These are phyloP conservation scores for Netelia fuscicornis DNA, from an alignment of 2,888 invertebrate genomes.

Conservation along the genomic window DNA sequence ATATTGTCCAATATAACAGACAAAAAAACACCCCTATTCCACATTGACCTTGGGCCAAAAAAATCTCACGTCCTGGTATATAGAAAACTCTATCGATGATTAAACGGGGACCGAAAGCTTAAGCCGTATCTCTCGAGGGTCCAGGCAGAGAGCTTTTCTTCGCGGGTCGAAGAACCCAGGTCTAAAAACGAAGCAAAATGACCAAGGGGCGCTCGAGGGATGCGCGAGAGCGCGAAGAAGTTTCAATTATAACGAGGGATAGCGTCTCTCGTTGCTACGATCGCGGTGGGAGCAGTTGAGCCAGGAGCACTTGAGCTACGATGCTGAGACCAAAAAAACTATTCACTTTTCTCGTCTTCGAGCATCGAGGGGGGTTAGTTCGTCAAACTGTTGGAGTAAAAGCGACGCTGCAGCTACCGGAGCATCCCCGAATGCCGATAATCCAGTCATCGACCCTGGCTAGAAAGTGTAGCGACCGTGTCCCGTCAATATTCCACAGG, in stretches of 20 bases:
- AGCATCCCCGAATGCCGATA: background rate
- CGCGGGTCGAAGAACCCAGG: background rate
- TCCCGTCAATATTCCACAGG: background rate
- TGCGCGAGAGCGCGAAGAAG: slow-evolving; percentile 28
- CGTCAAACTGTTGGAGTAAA: slow-evolving; percentile 4
- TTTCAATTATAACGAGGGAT: slow-evolving; percentile 60
- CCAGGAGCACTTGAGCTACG: slow-evolving; percentile 1
- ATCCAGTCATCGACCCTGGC: slow-evolving; percentile 13
- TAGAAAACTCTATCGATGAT: slow-evolving; percentile 24
- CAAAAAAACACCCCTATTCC: slow-evolving; percentile 21
- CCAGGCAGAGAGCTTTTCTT: slow-evolving; percentile 24
- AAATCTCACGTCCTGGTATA: background rate
- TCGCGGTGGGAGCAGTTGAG: slow-evolving; percentile 62
- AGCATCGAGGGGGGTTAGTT: background rate
- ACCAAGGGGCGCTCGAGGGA: slow-evolving; percentile 45
- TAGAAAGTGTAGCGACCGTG: background rate
- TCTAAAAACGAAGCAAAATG: slow-evolving; percentile 4
- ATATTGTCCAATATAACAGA: slow-evolving; percentile 5
- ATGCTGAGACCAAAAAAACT: slow-evolving; percentile 26
- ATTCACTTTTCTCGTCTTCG: slow-evolving; percentile 16
- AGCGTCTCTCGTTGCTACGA: slow-evolving; percentile 36
- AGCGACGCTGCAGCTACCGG: slow-evolving; percentile 13
- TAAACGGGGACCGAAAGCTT: slow-evolving; percentile 1
- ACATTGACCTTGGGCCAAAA: slow-evolving; percentile 25
- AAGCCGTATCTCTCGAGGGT: background rate